A percentile compares a stretch with the other conserved stretches of the same genome.
Evolutionary conservation across 2,888 invertebrate species (phyloP).

Genomic region (Anorthoa munda): DNA sequence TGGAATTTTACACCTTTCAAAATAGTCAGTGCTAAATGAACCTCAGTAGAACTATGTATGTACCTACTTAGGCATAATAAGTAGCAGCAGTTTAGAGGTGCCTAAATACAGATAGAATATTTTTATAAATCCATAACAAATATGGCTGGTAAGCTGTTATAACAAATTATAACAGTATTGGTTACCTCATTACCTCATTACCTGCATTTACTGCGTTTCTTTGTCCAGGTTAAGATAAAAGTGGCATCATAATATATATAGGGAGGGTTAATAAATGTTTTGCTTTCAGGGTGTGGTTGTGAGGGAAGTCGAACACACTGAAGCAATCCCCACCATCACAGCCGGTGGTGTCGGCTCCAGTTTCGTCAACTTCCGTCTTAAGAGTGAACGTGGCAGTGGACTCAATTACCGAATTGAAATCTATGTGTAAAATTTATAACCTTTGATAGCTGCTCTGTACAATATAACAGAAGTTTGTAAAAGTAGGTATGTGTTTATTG

Average conservation of each 20-base stretch:
- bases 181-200: too few relatives aligned
- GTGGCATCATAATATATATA: not conserved
- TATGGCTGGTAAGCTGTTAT: too few relatives aligned
- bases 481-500: not conserved
- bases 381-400: slow-evolving; percentile 79
- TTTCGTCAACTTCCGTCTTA: slow-evolving; percentile 80
- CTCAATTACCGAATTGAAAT: slow-evolving; percentile 81
- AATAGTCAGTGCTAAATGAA: not conserved
- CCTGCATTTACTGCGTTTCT: not conserved
- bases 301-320: slow-evolving; percentile 76
- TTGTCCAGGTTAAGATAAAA: not conserved
- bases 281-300: slow-evolving; percentile 80
- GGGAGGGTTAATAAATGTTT: not conserved
- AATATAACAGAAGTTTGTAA: slow-evolving; percentile 18
- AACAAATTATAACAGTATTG: too few relatives aligned
- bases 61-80: not conserved
- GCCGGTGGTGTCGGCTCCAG: slow-evolving; percentile 81
- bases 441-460: not conserved
- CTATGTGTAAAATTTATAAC: slow-evolving; percentile 70
- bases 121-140: too few relatives aligned
- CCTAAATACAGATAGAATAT: too few relatives aligned
- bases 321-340: slow-evolving; percentile 74
- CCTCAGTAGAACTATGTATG: not conserved
- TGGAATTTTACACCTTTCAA: not conserved
- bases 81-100: too few relatives aligned